Base-by-base conservation (phyloP, 2,888 invertebrate genomes). In the Tipula lateralis region DNA sequence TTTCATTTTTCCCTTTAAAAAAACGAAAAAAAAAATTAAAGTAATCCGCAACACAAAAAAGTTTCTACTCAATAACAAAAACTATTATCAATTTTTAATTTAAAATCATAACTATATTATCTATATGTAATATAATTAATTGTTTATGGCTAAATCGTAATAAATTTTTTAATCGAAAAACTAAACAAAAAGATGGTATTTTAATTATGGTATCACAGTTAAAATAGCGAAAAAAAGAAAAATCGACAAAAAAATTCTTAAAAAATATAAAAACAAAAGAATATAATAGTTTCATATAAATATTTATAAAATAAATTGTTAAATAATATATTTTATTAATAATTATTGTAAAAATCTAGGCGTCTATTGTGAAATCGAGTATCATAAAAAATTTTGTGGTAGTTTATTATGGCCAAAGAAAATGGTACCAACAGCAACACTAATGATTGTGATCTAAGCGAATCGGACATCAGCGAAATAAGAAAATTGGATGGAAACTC, bases 381-480 rank as follows among this genome's bases (percentile, higher is more conserved):
- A 24, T 66, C 66, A 12, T 66, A 66, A 24, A 66, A n/a, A 66
- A 66, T 66, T 66, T 24, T 24, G 24, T 66, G 24, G 44, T 50
- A 12, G 24, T 66, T 66, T 82, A 82, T 82, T 82, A 82, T 82
- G 82, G 82, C 82, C 82, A 82, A 82, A 82, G 82, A 82, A 82
- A 82, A 82, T 82, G 82, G 82, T 82, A 82, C 29, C 16, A 82
- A 29, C 32, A 82, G 32, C 29, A 82, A 81, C 29, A 81, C 81
- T 29, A 81, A 82, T 30, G 82, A 82, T 30, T 82, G 66, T 66
- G 66, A 66, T 4, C 66, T 66, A 66, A 66, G 24, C 24, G 66
- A 16, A 82, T 82, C 82, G 16, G 29, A 29, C n/a, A 6, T 82
- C 32, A 6, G 29, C 7, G 32, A 82, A 30, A 29, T 32, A 82